Percentiles rank a stretch among this genome's conserved stretches.
These are phyloP conservation scores for Plodia interpunctella DNA, from an alignment of 1,140 invertebrate species.

Conservation along the genomic window DNA sequence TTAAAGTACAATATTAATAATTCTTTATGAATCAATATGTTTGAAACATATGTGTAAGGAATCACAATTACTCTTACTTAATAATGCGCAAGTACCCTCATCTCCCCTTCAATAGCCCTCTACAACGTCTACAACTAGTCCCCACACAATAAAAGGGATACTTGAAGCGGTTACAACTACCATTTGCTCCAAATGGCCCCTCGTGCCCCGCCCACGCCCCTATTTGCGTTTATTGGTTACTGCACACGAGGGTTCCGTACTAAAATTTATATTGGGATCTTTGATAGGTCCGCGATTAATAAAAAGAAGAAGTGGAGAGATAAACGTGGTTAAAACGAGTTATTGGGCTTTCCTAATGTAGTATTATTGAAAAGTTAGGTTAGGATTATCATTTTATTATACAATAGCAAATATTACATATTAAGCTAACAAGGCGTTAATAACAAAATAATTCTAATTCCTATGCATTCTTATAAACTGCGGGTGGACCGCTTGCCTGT, in stretches of 20 bases:
- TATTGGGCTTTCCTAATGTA: too few relatives aligned
- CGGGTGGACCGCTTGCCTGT: too few relatives aligned
- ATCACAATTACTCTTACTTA: not conserved
- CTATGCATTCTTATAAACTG: too few relatives aligned
- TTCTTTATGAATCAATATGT: too few relatives aligned
- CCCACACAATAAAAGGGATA: not conserved
- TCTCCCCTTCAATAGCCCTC: not conserved
- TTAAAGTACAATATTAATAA: too few relatives aligned
- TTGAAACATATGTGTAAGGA: too few relatives aligned
- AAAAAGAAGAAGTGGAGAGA: not conserved
- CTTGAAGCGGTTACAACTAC: not conserved
- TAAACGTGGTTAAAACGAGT: too few relatives aligned
- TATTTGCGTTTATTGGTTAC: constrained; percentile 47
- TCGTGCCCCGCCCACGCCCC: constrained; percentile 44
- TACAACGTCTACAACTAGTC: constrained; percentile 14
- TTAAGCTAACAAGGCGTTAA: too few relatives aligned
- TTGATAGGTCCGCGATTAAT: not conserved
- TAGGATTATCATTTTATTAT: too few relatives aligned
- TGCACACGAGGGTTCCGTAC: constrained; percentile 35
- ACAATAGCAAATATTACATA: too few relatives aligned
- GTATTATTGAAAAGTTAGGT: too few relatives aligned
- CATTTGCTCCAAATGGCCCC: constrained; percentile 19
- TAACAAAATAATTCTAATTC: too few relatives aligned
- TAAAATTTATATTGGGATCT: constrained; percentile 24
- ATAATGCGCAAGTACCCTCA: constrained; percentile 16